phyloP scores from a whole-genome alignment of 2,797 vertebrate genomes.

The Glyptemys insculpta region DNA sequence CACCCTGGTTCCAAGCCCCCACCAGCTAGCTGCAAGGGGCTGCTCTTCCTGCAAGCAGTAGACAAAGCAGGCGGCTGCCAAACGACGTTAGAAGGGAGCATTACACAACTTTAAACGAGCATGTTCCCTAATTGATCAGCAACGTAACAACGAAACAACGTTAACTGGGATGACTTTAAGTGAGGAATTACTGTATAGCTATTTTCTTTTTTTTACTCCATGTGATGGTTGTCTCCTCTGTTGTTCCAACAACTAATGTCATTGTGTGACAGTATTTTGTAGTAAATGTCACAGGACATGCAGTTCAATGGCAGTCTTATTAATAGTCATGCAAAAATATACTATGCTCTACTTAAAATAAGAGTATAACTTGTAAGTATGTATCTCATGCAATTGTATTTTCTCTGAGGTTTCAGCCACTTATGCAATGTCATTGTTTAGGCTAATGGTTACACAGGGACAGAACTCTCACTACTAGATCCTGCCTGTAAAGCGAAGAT shows the following conservation, averaged over 20 bases:
- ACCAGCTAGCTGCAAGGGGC: too few relatives aligned
- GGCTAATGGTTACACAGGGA: conserved; percentile 85
- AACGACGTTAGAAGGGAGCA: too few relatives aligned
- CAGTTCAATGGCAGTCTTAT: conserved; percentile 25
- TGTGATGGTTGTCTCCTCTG: conserved; percentile 29
- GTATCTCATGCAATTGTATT: neutral
- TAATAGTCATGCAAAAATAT: neutral
- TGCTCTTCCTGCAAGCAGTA: too few relatives aligned
- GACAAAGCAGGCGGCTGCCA: too few relatives aligned
- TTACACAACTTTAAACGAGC: too few relatives aligned
- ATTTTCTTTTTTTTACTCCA: conserved; percentile 50
- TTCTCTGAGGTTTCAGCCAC: neutral
- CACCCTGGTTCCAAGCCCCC: too few relatives aligned
- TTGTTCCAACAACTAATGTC: neutral
- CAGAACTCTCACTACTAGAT: conserved; percentile 92
- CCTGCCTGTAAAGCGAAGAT: conserved; percentile 90
- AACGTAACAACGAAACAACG: too few relatives aligned
- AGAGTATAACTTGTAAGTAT: neutral
- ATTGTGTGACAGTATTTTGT: conserved; percentile 63
- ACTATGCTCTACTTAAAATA: neutral
- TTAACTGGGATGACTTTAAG: too few relatives aligned
- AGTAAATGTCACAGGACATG: conserved; percentile 58
- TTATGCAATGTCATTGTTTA: conserved; percentile 73
- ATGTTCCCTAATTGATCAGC: too few relatives aligned
- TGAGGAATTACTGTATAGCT: neutral